phyloP scores from a whole-genome alignment of 2,113 vertebrate species.

The Suricata suricatta region DNA sequence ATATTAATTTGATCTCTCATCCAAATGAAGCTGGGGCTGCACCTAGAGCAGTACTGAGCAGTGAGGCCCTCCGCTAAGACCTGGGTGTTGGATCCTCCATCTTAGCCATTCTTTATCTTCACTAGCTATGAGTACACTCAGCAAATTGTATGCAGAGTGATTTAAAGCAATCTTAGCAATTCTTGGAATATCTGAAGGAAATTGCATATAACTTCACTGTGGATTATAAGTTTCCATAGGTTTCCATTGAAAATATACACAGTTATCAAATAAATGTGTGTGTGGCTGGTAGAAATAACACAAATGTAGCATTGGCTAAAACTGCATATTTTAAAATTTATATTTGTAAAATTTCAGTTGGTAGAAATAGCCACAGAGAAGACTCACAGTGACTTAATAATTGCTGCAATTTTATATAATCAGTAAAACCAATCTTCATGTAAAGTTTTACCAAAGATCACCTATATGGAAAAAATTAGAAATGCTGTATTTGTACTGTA shows the following conservation, averaged over 20 bases:
- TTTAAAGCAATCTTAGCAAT: not conserved
- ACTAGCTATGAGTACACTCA: not conserved
- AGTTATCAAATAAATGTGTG: not conserved
- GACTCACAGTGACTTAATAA: not conserved
- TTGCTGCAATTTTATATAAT: not conserved
- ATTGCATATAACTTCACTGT: not conserved
- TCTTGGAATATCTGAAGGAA: not conserved
- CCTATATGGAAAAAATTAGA: constrained; percentile 11
- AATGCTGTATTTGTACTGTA: not conserved
- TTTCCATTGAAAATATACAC: constrained; percentile 10
- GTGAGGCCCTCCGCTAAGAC: not conserved
- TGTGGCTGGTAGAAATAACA: constrained; percentile 5
- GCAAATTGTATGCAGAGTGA: not conserved
- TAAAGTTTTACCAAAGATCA: constrained; percentile 17
- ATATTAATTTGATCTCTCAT: not conserved
- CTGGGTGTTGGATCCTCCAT: not conserved
- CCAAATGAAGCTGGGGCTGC: not conserved
- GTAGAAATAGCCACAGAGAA: constrained; percentile 30
- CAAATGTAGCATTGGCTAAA: not conserved
- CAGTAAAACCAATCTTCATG: not conserved
- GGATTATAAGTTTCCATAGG: not conserved
- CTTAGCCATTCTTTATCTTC: not conserved
- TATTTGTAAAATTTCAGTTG: not conserved
- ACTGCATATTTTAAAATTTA: not conserved
- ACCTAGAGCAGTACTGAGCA: not conserved